Percentiles rank a stretch among this genome's conserved stretches.
Evolutionary conservation across 2,797 vertebrate species (phyloP).

Genomic region (Dromococcyx pavoninus): DNA sequence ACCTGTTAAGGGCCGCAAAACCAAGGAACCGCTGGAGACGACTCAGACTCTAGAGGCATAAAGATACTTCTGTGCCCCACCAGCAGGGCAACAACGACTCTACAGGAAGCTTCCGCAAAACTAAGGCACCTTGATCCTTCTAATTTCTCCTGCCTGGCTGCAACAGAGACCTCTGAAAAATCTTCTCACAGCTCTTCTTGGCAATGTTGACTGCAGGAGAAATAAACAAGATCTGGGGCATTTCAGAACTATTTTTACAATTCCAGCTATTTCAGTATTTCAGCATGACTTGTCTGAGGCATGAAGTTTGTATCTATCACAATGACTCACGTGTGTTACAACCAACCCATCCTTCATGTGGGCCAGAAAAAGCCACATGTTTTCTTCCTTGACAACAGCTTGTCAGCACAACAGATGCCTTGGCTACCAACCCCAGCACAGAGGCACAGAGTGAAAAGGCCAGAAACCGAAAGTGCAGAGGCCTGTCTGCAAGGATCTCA

Average conservation of each 20-base stretch:
- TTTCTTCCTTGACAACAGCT: conserved; percentile 37
- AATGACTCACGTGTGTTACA: conserved; percentile 24
- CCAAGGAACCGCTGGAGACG: background rate
- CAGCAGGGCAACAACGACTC: background rate
- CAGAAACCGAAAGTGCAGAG: background rate
- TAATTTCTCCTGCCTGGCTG: background rate
- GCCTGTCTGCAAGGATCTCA: background rate
- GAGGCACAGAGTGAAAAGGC: background rate
- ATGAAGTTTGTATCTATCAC: background rate
- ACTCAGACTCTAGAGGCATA: background rate
- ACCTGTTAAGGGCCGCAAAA: background rate
- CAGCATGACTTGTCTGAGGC: background rate
- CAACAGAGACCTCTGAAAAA: background rate
- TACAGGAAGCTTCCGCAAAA: background rate
- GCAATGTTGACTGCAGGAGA: background rate
- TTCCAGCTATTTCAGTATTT: background rate
- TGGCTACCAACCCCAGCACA: background rate
- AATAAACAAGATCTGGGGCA: background rate
- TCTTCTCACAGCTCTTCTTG: background rate
- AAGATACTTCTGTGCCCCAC: background rate
- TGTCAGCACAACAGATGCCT: conserved; percentile 7
- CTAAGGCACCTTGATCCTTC: background rate
- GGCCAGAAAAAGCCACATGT: conserved; percentile 21
- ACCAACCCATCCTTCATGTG: background rate
- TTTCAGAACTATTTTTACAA: background rate